These are phyloP conservation scores for Toxotes lorentzi DNA, from an alignment of 2,797 vertebrate species.

Conservation along the genomic window DNA sequence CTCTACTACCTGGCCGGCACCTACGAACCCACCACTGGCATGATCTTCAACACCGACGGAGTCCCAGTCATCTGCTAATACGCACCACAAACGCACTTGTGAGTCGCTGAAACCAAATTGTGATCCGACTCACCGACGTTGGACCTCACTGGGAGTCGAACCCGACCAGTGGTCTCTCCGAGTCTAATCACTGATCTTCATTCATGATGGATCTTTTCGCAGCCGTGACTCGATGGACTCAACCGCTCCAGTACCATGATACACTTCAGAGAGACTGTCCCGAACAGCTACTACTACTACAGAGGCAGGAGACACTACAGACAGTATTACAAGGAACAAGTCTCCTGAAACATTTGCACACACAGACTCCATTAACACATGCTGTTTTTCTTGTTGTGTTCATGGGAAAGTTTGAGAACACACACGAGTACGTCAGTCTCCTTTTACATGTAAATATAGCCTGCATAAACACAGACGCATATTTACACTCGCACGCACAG, in stretches of 20 bases:
- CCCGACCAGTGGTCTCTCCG: slow-evolving; percentile 12
- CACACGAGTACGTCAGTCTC: slow-evolving; percentile 48
- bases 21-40: slow-evolving; percentile 98
- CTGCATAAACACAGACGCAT: slow-evolving; percentile 47
- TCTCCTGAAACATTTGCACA: slow-evolving; percentile 74
- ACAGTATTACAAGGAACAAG: slow-evolving; percentile 66
- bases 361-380: slow-evolving; percentile 46
- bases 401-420: slow-evolving; percentile 35
- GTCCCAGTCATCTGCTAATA: slow-evolving; percentile 96
- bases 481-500: slow-evolving; percentile 55
- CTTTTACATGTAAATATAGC: slow-evolving; percentile 69
- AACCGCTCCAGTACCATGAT: slow-evolving; percentile 13
- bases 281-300: slow-evolving; percentile 41
- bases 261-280: slow-evolving; percentile 42
- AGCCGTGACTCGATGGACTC: slow-evolving; percentile 9
- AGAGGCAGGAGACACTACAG: slow-evolving; percentile 65
- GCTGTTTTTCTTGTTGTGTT: slow-evolving; percentile 41
- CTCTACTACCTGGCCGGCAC: slow-evolving; percentile 99
- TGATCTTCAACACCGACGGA: slow-evolving; percentile 99
- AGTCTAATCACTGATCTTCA: slow-evolving; percentile 58
- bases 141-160: slow-evolving; percentile 13
- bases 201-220: slow-evolving; percentile 21
- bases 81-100: background rate
- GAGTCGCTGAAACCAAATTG: slow-evolving; percentile 33
- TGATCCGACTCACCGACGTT: background rate